Base-by-base conservation (phyloP, 1,140 invertebrate genomes). In the Saxidomus purpurata region DNA sequence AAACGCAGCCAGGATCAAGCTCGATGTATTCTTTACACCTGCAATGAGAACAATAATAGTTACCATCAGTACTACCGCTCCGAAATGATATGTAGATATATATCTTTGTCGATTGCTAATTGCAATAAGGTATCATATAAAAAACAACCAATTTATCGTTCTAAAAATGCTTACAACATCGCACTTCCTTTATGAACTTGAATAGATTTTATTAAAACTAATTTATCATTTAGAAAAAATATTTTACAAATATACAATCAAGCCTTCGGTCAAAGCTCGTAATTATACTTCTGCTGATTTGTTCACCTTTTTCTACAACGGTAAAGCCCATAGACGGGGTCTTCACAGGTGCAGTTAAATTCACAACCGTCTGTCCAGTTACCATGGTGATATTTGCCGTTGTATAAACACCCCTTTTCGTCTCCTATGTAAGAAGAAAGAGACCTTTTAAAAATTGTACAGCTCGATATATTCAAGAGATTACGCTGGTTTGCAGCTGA, bases 311-410 rank as follows among this genome's bases (percentile, higher is more conserved):
- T 49, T 25, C 25, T 6, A 49, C 74, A 77, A 0, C 9, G 1
- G 40, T 49, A 77, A 47, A 52, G 9, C 49, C 74, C 74, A 0
- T 13, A 43, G 11, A 52, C 25, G 13, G 74, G n/a, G n/a, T 77
- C 74, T 28, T 77, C 25, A 28, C 74, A 77, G 22, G 2, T 43
- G 43, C 74, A 77, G 19, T n/a, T 31, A 47, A 77, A 47, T n/a
- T 77, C 19, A 52, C 74, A 77, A n/a, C 74, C 74, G 28, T 77
- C 74, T 25, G 74, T 77, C 74, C 74, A 77, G 74, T 52, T 77
- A 47, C 74, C 74, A 28, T 49, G 28, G 43, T 77, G 34, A 31
- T 77, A 49, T 77, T 77, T 25, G 4, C 74, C 74, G 28, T 77
- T 77, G 25, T 77, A 77, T 25, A 47, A 77, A 77, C 74, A 77